Evolutionary conservation across 2,888 invertebrate species (phyloP), one percentile per base, ranked within the genome.

Genomic region (Onthophagus sagittarius): DNA sequence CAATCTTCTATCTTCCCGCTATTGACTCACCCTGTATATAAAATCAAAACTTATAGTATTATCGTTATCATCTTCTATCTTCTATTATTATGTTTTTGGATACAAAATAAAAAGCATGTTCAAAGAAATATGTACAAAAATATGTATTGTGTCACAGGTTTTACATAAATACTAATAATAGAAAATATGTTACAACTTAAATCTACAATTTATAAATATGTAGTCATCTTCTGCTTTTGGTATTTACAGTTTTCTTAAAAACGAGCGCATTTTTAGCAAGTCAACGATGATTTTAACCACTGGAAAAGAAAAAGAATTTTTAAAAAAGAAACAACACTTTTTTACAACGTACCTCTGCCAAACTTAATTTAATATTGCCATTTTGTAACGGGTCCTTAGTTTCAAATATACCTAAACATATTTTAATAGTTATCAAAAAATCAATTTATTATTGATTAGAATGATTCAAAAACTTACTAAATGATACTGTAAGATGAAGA

Each of bases 401-500:
- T 84, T 94, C 93, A 84, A 93, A 92, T 76, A 91, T 87, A 84
- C 88, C 91, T 92, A 81, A 69, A 87, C 1, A 23, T 3, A 23
- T 23, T 23, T 67, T 5, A 67, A 31, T 67, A 31, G 5, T 63
- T 63, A 15, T 63, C 63, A 63, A 9, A 63, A 6, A 63, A 63
- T 15, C n/a, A 70, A 76, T 77, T n/a, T n/a, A n/a, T n/a, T n/a
- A n/a, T n/a, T n/a, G n/a, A n/a, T n/a, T n/a, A n/a, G 23, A 23
- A 23, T 3, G 23, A 23, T 23, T 23, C 23, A 23, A 23, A 23
- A 53, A 86, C 90, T 90, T 88, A 94, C 96, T 93, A 84, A 97
- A 97, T 14, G 96, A 94, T 71, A 95, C 92, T 78, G 94, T 95
- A 75, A 97, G 87, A 83, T 96, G 95, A 80, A 97, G 87, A 79